Percentiles rank a stretch among this genome's conserved stretches.
Evolutionary conservation across 2,113 vertebrate species (phyloP).

Genomic region (Crotalus horridus): DNA sequence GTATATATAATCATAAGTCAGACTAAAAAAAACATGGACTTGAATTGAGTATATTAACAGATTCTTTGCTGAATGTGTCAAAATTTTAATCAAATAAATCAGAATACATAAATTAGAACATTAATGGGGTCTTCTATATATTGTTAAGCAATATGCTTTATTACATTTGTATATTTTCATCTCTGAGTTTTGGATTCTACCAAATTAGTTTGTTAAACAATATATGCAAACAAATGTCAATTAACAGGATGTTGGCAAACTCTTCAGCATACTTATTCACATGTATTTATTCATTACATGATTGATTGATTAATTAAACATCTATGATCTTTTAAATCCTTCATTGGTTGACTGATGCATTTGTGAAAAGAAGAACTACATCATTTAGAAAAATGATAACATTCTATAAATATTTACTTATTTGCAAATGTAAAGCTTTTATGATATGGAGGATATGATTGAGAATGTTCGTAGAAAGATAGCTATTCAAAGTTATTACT

Average conservation of each 20-base stretch:
- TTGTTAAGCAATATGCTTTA: neutral
- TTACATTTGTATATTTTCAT: conserved; percentile 21
- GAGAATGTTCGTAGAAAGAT: neutral
- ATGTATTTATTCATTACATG: conserved; percentile 16
- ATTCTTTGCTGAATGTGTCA: no score
- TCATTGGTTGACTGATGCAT: neutral
- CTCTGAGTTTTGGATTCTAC: conserved; percentile 38
- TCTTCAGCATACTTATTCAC: conserved; percentile 15
- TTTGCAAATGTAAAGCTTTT: neutral
- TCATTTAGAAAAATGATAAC: neutral
- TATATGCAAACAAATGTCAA: conserved; percentile 28
- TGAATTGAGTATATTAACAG: no score
- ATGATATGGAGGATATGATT: neutral
- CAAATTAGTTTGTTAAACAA: conserved; percentile 36
- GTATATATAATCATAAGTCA: no score
- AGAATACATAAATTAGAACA: no score
- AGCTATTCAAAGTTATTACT: neutral
- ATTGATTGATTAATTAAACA: conserved; percentile 29
- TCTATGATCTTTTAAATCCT: neutral
- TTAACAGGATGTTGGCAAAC: conserved; percentile 25
- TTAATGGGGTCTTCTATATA: no score
- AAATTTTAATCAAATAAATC: no score
- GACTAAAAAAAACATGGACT: no score
- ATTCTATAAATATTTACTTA: neutral
- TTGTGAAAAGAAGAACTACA: neutral